phyloP scores from a whole-genome alignment of 2,113 vertebrate species.

The Ciconia boyciana region DNA sequence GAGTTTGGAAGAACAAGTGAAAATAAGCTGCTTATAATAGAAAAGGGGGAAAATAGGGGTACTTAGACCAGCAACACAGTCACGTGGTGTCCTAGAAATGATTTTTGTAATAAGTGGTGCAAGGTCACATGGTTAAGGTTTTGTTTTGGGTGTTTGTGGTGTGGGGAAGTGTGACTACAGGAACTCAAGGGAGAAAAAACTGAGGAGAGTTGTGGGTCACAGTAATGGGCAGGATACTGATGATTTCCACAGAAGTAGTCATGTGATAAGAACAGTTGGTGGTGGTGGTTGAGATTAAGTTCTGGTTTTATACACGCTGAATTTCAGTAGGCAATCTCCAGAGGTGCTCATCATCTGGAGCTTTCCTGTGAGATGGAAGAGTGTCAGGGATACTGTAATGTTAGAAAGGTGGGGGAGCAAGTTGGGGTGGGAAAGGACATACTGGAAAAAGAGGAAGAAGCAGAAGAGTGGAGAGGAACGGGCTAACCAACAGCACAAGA shows the following conservation, averaged over 20 bases:
- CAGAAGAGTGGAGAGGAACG: background rate
- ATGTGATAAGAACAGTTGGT: background rate
- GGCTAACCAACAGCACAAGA: background rate
- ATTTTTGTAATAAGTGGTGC: background rate
- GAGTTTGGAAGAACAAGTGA: background rate
- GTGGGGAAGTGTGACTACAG: background rate
- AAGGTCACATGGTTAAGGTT: background rate
- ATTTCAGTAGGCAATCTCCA: background rate
- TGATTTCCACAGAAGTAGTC: background rate
- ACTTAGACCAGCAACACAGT: background rate
- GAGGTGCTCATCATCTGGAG: background rate
- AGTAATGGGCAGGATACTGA: background rate
- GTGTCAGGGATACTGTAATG: background rate
- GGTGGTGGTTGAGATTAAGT: background rate
- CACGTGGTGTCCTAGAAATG: background rate
- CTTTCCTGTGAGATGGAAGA: background rate
- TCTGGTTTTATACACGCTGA: background rate
- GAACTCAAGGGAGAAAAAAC: background rate
- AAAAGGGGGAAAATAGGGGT: background rate
- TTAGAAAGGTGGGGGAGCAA: background rate
- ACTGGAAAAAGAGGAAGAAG: background rate
- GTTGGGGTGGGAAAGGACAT: fast-evolving
- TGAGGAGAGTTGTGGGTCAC: background rate
- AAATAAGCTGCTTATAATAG: background rate
- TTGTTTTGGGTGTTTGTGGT: background rate